Evolutionary conservation across 2,888 invertebrate species (phyloP).

Genomic region (Cerastis leucographa): DNA sequence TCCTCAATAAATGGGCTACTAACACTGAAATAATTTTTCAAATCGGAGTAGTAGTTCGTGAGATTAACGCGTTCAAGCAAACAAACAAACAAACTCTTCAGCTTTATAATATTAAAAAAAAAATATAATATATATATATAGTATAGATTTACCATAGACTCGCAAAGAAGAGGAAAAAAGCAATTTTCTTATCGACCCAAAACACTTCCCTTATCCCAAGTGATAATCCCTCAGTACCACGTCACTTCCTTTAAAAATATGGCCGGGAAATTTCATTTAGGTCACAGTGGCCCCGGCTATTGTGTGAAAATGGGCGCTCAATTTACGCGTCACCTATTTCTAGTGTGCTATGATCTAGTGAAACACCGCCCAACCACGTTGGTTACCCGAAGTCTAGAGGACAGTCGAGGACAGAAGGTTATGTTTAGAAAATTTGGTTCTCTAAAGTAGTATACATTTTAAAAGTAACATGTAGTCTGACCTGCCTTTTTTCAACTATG

Average conservation of each 20-base stretch:
- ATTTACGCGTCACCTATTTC: conserved; percentile 70
- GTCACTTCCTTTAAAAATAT: conserved; percentile 53
- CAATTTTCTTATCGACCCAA: conserved; percentile 1
- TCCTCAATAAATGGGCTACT: too few relatives aligned
- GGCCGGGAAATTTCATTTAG: conserved; percentile 60
- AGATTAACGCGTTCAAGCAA: too few relatives aligned
- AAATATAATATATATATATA: too few relatives aligned
- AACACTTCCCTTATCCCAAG: conserved; percentile 24
- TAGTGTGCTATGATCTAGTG: conserved; percentile 67
- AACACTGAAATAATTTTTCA: too few relatives aligned
- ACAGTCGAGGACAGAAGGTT: conserved; percentile 36
- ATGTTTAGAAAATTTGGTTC: background rate
- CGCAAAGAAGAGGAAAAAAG: background rate
- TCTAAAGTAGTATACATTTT: too few relatives aligned
- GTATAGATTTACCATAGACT: background rate
- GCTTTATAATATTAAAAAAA: too few relatives aligned
- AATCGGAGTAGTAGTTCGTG: too few relatives aligned
- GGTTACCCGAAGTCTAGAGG: conserved; percentile 5
- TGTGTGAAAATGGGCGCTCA: conserved; percentile 64
- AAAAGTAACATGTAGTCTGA: too few relatives aligned
- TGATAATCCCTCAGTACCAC: conserved; percentile 21
- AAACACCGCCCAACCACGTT: conserved; percentile 56
- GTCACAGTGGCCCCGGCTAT: conserved; percentile 51
- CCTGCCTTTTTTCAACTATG: too few relatives aligned
- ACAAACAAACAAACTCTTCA: too few relatives aligned